A percentile compares a stretch with the other conserved stretches of the same genome.
These are phyloP conservation scores for Stratiomys singularior DNA, from an alignment of 2,888 invertebrate species.

Conservation along the genomic window DNA sequence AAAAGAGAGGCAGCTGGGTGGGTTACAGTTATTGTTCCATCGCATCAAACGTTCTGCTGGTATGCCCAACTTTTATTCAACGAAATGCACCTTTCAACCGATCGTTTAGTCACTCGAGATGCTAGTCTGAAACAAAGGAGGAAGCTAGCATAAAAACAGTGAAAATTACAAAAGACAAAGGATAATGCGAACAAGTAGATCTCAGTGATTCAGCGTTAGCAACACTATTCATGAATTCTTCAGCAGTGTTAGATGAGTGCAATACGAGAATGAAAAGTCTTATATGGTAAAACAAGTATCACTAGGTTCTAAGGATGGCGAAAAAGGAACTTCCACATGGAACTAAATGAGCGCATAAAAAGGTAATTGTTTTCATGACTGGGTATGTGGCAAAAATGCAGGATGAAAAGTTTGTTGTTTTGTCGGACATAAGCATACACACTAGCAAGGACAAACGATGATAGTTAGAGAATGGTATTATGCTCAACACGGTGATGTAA, in stretches of 20 bases:
- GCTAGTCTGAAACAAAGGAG: not conserved
- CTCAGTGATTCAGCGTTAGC: not conserved
- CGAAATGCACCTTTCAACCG: no score
- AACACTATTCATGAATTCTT: not conserved
- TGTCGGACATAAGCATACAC: not conserved
- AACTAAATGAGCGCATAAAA: slow-evolving; percentile 28
- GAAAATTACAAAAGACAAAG: slow-evolving; percentile 13
- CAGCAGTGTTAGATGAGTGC: not conserved
- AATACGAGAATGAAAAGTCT: not conserved
- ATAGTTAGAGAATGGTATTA: not conserved
- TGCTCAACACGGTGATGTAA: slow-evolving; percentile 7
- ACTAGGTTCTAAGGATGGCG: no score
- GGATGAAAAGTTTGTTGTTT: not conserved
- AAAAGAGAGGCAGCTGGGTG: not conserved
- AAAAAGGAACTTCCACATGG: slow-evolving; percentile 6
- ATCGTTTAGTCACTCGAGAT: no score
- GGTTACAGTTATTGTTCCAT: not conserved
- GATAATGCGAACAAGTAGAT: slow-evolving; percentile 14
- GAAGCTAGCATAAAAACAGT: not conserved
- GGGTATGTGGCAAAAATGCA: not conserved
- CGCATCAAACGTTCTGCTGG: no score
- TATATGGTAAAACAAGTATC: no score
- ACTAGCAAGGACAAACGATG: not conserved
- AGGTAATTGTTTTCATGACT: slow-evolving; percentile 24
- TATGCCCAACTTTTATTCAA: no score